A percentile compares a stretch with the other conserved stretches of the same genome.
phyloP scores from a whole-genome alignment of 2,113 vertebrate genomes.

The Sylvia atricapilla region DNA sequence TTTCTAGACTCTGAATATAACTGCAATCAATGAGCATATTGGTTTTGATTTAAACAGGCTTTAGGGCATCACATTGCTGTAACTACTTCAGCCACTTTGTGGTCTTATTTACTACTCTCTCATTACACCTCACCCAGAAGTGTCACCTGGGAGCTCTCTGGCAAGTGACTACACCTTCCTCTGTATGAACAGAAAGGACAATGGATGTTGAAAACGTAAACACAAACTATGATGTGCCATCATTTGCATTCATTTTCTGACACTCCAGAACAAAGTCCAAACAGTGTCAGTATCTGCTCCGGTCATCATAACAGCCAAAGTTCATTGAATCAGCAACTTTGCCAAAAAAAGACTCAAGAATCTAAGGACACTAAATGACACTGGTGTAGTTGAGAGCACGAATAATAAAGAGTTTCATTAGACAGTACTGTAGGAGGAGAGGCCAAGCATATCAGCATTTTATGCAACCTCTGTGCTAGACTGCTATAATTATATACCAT shows the following conservation, averaged over 20 bases:
- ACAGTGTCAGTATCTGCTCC: neutral
- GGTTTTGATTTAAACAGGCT: slow-evolving; percentile 7
- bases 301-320: neutral
- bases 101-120: neutral
- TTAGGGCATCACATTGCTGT: neutral
- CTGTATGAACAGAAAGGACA: neutral
- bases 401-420: neutral
- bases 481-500: too few species aligned
- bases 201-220: neutral
- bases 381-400: accelerated
- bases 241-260: neutral
- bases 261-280: neutral
- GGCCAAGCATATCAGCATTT: neutral
- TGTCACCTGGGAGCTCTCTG: neutral
- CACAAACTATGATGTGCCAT: neutral
- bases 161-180: neutral
- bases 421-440: neutral
- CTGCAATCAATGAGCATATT: slow-evolving; percentile 24
- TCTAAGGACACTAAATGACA: neutral
- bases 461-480: neutral
- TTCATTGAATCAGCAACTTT: neutral
- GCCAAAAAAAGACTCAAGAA: neutral
- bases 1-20: neutral
- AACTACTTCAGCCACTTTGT: neutral
- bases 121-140: neutral